These are phyloP conservation scores for Mantis religiosa DNA, from an alignment of 2,888 invertebrate genomes.

Conservation along the genomic window DNA sequence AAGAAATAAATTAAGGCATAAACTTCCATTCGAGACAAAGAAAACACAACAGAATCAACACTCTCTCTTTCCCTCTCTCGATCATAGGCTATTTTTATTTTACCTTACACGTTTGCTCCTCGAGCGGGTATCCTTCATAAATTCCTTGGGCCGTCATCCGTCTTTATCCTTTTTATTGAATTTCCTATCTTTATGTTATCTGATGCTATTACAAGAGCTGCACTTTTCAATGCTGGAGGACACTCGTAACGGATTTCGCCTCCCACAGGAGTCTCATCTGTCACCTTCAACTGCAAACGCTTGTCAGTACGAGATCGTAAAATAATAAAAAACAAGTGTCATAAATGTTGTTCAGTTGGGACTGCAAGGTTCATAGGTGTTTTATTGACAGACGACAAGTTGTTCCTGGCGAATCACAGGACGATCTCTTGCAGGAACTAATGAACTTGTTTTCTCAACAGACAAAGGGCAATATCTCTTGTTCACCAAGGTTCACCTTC, in stretches of 20 bases:
- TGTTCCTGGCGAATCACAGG: neutral
- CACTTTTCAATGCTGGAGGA: neutral
- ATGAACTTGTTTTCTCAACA: neutral
- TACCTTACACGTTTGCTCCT: neutral
- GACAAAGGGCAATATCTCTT: neutral
- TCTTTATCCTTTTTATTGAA: neutral
- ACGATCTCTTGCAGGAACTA: neutral
- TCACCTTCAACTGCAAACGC: neutral
- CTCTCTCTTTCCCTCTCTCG: neutral
- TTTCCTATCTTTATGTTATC: neutral
- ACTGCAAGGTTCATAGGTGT: neutral
- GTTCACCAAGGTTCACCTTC: neutral
- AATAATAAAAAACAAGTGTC: neutral
- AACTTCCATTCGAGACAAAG: neutral
- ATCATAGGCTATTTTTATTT: neutral
- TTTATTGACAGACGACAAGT: neutral
- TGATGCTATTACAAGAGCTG: neutral
- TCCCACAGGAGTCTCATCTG: neutral
- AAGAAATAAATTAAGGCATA: neutral
- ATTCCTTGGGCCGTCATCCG: neutral
- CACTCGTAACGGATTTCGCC: neutral
- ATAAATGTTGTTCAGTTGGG: neutral
- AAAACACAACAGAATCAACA: neutral
- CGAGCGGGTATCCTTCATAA: neutral
- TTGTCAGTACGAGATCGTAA: neutral